Conservation (phyloP, 1,140 invertebrate species). For the Drosophila repletoides region DNA sequence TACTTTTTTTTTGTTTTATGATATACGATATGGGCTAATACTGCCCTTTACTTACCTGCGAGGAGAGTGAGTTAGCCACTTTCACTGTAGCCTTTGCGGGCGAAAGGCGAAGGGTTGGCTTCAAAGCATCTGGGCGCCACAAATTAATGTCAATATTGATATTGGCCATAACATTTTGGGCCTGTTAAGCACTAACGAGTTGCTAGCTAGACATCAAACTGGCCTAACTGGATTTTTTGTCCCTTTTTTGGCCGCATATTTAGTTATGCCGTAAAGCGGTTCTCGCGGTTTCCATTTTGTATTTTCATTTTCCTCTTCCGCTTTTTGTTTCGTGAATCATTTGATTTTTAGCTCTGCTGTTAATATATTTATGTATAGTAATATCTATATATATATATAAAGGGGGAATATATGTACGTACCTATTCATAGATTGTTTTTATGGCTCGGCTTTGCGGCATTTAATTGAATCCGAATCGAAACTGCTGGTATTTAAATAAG, state of each 20-base stretch:
- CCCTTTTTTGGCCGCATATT: slow-evolving; percentile 33
- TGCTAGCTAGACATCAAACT: slow-evolving; percentile 42
- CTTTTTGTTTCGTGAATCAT: neutral
- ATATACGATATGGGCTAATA: slow-evolving; percentile 64
- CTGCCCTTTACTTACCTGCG: slow-evolving; percentile 13
- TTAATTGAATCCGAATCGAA: slow-evolving; percentile 62
- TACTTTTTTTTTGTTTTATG: slow-evolving; percentile 22
- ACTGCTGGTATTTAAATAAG: slow-evolving; percentile 19
- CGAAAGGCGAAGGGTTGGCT: neutral
- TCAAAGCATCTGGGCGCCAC: slow-evolving; percentile 21
- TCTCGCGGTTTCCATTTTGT: slow-evolving; percentile 49
- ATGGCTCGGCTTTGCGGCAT: slow-evolving; percentile 27
- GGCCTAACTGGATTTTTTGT: neutral
- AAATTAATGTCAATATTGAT: slow-evolving; percentile 75
- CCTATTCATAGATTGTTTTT: neutral
- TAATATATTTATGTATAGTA: neutral
- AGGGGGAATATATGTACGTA: slow-evolving; percentile 3
- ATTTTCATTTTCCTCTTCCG: slow-evolving; percentile 22
- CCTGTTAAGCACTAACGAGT: slow-evolving; percentile 57
- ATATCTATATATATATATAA: slow-evolving; percentile 8
- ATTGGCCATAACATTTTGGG: slow-evolving; percentile 58
- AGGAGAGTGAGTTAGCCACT: slow-evolving; percentile 17
- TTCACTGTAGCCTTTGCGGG: slow-evolving; percentile 6
- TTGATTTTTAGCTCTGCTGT: slow-evolving; percentile 18
- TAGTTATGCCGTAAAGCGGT: slow-evolving; percentile 58